Conservation (phyloP, 2,888 invertebrate genomes). For the Dynastes grantii region DNA sequence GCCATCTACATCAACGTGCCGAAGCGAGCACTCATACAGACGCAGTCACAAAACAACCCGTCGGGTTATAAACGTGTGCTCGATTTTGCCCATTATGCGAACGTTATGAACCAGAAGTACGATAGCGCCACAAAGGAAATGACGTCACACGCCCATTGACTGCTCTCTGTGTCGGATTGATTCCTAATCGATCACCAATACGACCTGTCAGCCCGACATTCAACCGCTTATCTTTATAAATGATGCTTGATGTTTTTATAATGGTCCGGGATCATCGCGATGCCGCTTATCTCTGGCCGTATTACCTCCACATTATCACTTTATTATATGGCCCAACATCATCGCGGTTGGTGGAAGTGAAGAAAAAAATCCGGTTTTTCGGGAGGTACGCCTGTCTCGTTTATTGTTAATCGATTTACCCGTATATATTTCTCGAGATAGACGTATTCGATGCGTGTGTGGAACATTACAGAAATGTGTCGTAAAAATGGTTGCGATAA, state of each 20-base stretch:
- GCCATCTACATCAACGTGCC: not conserved
- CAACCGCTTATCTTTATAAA: conserved; percentile 70
- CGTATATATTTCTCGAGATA: conserved; percentile 29
- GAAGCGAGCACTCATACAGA: conserved; percentile 11
- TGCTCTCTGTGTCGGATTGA: conserved; percentile 69
- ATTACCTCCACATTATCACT: conserved; percentile 59
- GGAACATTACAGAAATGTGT: not conserved
- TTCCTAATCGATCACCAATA: conserved; percentile 70
- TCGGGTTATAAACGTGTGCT: conserved; percentile 53
- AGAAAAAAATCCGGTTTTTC: conserved; percentile 7
- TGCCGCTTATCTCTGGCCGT: conserved; percentile 56
- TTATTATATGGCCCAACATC: conserved; percentile 55
- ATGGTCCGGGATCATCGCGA: conserved; percentile 63
- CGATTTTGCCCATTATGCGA: conserved; percentile 66
- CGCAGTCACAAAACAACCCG: conserved; percentile 25
- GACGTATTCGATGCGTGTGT: conserved; percentile 1
- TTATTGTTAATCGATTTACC: conserved; percentile 25
- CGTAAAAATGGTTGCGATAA: conserved; percentile 1
- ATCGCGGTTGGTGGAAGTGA: not conserved
- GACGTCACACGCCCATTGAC: conserved; percentile 71
- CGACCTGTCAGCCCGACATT: conserved; percentile 67
- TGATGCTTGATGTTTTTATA: conserved; percentile 70
- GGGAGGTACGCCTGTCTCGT: not conserved
- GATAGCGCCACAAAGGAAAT: conserved; percentile 72
- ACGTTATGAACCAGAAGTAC: conserved; percentile 72